Evolutionary conservation across 1,140 invertebrate species (phyloP), one percentile per base, ranked within the genome.

Genomic region (Camponotus vicinus): DNA sequence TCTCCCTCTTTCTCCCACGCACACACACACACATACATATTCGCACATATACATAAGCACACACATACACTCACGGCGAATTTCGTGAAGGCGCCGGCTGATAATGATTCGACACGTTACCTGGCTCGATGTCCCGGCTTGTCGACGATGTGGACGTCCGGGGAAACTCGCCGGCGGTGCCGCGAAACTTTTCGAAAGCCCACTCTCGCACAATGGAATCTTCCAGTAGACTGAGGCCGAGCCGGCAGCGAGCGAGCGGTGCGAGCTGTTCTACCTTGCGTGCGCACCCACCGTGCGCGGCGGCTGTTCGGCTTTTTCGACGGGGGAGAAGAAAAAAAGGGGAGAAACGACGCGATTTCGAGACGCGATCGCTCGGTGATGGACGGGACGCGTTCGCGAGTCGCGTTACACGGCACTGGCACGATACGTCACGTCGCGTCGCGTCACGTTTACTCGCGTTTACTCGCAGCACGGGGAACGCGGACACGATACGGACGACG

Each of bases 141-240:
- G 37, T 27, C 71, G 67, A 84, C 69, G 73, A 85, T 45, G 27
- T 27, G 80, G 69, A 0, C 86, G 86, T 86, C 76, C 89, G 88
- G 86, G 86, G 77, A 89, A 87, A 91, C 88, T 88, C 86, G 90
- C 86, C 73, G 83, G 64, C 82, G 90, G 77, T 67, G 66, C 76
- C 76, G 88, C 87, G 90, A 77, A 92, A 92, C 91, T 93, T 93
- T 93, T 93, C 92, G 82, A 92, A 94, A 94, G 87, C 91, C 92
- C 93, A 93, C 91, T 94, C 91, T 94, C 93, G 1, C 49, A 94
- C 94, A 94, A 93, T 94, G 93, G 94, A 94, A 94, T 94, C 94
- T 94, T 94, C 94, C 93, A 94, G 93, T 93, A 94, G 94, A 94
- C 94, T 94, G 93, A 52, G 49, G 92, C 92, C 90, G 93, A 92